Conservation (phyloP, 2,888 invertebrate species). For the Lydus trimaculatus region DNA sequence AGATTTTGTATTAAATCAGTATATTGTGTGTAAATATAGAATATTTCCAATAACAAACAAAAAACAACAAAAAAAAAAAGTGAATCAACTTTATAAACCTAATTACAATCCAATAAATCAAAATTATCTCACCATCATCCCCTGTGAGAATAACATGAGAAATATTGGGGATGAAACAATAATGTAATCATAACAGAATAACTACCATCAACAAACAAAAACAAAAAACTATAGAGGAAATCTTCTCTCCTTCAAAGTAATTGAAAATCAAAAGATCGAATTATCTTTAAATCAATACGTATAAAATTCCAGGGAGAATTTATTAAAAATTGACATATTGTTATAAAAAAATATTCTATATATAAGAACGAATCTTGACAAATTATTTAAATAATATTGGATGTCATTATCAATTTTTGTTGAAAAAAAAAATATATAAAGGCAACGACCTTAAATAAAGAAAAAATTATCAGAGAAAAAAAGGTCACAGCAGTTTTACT, state of each 20-base stretch:
- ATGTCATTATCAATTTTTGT: background rate
- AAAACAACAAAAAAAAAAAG: background rate
- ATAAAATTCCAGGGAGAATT: background rate
- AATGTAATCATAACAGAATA: constrained; percentile 18
- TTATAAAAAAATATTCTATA: background rate
- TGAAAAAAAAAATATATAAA: background rate
- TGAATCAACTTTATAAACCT: constrained; percentile 19
- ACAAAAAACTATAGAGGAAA: background rate
- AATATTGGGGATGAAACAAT: constrained; percentile 10
- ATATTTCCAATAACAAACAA: constrained; percentile 6
- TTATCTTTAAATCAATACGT: background rate
- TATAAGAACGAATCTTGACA: background rate
- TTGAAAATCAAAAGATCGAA: background rate
- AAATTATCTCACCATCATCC: constrained; percentile 28
- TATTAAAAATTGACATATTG: background rate
- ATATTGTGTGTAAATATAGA: constrained; percentile 5
- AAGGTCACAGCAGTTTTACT: background rate
- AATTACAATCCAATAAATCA: constrained; percentile 37
- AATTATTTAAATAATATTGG: background rate
- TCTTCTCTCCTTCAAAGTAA: background rate
- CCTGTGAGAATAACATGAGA: background rate
- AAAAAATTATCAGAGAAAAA: background rate
- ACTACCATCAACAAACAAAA: background rate
- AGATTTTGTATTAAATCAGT: background rate
- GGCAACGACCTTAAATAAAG: background rate